Base-by-base conservation (phyloP, 2,797 vertebrate genomes). In the Helarctos malayanus region DNA sequence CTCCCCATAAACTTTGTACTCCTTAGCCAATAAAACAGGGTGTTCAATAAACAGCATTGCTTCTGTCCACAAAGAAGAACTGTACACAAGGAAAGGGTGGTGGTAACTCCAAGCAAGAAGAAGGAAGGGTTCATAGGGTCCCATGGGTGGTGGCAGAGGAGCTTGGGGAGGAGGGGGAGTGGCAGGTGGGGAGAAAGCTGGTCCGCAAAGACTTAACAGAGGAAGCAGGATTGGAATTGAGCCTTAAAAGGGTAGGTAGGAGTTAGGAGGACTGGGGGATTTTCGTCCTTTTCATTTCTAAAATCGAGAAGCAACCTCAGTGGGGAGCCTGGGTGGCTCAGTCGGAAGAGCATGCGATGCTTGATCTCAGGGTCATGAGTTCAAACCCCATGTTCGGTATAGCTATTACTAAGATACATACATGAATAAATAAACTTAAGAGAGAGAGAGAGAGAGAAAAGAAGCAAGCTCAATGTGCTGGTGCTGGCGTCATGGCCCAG, bases 51-150 rank as follows among this genome's bases (percentile, higher is more conserved):
- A 87, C 32, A 63, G 12, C 35, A 54, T 56, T 78, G 35, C 35
- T 92, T 95, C 61, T 95, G 47, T 68, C 54, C 54, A 95, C 61
- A 95, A 83, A 89, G 75, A 91, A 86, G 29, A 83, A 8, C 27
- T 88, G 69, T 27, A 78, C 69, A 78, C 15, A 45, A 89, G 83
- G 12, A 47, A 83, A 63, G 27, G 35, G 7, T 63, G 59, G 11
- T 59, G 19, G 57, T 54, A 65, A 80, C 56, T 83, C 5, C 15
- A 25, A 88, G 45, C 52, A 54, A 82, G 78, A 57, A 63, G 16
- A 90, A 15, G 15, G 54, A 88, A 35, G 29, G 7, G 15, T 4
- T 29, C 73, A 19, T 32, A 78, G 38, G 27, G 35, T 45, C 16
- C 27, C 7, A 0, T 19, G n/a, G 49, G 23, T 41, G 18, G 59